These are phyloP conservation scores for Chorisops tibialis DNA, from an alignment of 2,888 invertebrate species.

Conservation along the genomic window DNA sequence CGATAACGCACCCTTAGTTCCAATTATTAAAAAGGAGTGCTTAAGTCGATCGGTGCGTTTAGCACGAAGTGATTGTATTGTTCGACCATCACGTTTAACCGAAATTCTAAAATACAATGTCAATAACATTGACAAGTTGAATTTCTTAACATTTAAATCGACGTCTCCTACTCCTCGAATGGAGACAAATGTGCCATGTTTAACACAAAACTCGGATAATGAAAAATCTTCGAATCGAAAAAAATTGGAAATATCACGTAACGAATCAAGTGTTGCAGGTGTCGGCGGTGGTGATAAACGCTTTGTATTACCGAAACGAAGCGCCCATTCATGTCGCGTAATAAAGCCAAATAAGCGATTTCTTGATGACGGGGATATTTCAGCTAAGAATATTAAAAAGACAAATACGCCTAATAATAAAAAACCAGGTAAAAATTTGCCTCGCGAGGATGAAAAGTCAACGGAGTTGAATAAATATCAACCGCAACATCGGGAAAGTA, in stretches of 20 bases:
- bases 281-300: constrained; percentile 44
- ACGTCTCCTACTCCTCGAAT: neutral
- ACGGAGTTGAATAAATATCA: constrained; percentile 19
- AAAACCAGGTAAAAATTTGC: constrained; percentile 7
- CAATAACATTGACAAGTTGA: constrained; percentile 53
- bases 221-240: neutral
- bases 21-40: constrained; percentile 64
- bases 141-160: constrained; percentile 48
- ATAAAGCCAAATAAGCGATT: constrained; percentile 86
- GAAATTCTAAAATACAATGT: constrained; percentile 60
- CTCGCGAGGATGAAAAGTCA: constrained; percentile 36
- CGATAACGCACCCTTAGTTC: constrained; percentile 59
- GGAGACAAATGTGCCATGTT: constrained; percentile 14
- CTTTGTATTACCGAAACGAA: constrained; percentile 76
- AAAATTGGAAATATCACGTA: neutral
- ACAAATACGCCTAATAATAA: constrained; percentile 11
- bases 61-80: constrained; percentile 59
- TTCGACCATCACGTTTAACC: constrained; percentile 62
- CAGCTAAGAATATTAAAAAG: constrained; percentile 13
- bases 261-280: constrained; percentile 46
- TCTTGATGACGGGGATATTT: constrained; percentile 63
- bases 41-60: constrained; percentile 57
- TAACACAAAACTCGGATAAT: constrained; percentile 5
- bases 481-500: constrained; percentile 13
- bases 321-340: constrained; percentile 80